Evolutionary conservation across 2,113 vertebrate genomes (phyloP).

Genomic region (Melanerpes formicivorus): DNA sequence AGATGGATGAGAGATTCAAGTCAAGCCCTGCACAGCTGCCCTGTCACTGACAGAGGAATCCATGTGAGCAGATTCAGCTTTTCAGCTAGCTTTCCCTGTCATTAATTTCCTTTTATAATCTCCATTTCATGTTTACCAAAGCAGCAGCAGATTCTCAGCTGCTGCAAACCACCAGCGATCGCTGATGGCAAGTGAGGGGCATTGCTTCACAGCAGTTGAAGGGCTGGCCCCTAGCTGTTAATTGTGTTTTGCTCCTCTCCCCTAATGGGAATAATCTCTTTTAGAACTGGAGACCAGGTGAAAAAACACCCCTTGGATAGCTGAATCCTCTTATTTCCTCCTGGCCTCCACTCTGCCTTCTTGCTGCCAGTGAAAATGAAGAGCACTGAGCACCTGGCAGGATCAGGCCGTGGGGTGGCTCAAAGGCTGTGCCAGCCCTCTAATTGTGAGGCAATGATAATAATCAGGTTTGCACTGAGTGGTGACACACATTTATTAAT

Average conservation of each 20-base stretch:
- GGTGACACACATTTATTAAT: constrained; percentile 74
- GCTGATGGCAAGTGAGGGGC: not conserved
- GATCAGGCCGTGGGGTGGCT: constrained; percentile 10
- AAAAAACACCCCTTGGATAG: not conserved
- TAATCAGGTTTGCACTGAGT: constrained; percentile 41
- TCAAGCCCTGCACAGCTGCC: not conserved
- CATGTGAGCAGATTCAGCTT: not conserved
- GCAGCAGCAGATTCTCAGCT: not conserved
- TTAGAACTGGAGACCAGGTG: constrained; percentile 27
- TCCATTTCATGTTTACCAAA: constrained; percentile 20
- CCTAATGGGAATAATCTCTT: constrained; percentile 27
- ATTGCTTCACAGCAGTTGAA: not conserved
- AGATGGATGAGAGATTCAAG: constrained; percentile 27
- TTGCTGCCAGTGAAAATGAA: not conserved
- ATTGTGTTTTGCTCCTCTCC: constrained; percentile 26
- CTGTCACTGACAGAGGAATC: not conserved
- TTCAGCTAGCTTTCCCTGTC: not conserved
- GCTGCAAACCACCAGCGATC: not conserved
- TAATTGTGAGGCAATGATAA: constrained; percentile 62
- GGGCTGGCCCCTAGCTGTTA: constrained; percentile 8
- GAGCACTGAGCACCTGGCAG: not conserved
- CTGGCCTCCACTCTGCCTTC: not conserved
- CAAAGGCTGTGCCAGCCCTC: constrained; percentile 31
- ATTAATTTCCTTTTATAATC: constrained; percentile 22
- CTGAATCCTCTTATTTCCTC: not conserved